Conservation (phyloP, 2,797 vertebrate genomes). For the Siniperca obscura region DNA sequence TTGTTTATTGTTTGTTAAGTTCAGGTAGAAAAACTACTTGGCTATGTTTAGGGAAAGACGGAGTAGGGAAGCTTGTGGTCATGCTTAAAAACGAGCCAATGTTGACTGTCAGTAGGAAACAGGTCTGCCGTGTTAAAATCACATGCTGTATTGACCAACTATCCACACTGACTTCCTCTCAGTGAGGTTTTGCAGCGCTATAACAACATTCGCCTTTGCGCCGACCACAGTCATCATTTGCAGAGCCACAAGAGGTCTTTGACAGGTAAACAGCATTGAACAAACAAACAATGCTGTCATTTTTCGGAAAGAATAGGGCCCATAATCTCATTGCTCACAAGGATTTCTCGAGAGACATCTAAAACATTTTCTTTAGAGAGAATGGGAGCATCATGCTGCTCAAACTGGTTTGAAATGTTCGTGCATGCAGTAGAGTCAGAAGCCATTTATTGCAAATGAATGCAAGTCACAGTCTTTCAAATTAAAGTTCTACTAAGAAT, state of each 20-base stretch:
- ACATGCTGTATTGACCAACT: not conserved
- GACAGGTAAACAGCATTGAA: not conserved
- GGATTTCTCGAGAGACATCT: not conserved
- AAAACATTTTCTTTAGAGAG: not conserved
- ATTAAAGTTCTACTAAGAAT: not conserved
- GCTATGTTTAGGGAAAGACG: not conserved
- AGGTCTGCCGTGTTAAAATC: not conserved
- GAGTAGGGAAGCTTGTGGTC: not conserved
- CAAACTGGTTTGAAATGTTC: conserved; percentile 2
- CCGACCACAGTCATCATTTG: not conserved
- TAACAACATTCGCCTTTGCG: not conserved
- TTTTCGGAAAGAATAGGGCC: not conserved
- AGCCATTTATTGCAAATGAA: not conserved
- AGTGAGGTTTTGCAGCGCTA: not conserved
- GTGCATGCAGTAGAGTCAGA: not conserved
- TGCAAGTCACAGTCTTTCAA: not conserved
- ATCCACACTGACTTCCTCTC: conserved; percentile 2
- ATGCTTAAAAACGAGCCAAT: not conserved
- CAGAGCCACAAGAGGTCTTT: not conserved
- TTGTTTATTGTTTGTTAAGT: not conserved
- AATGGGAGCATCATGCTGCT: not conserved
- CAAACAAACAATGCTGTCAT: not conserved
- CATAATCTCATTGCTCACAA: not conserved
- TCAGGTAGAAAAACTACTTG: not conserved
- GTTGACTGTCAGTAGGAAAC: not conserved